A percentile compares a stretch with the other conserved stretches of the same genome.
These are phyloP conservation scores for Calephelis virginiensis DNA, from an alignment of 1,140 invertebrate species.

Conservation along the genomic window DNA sequence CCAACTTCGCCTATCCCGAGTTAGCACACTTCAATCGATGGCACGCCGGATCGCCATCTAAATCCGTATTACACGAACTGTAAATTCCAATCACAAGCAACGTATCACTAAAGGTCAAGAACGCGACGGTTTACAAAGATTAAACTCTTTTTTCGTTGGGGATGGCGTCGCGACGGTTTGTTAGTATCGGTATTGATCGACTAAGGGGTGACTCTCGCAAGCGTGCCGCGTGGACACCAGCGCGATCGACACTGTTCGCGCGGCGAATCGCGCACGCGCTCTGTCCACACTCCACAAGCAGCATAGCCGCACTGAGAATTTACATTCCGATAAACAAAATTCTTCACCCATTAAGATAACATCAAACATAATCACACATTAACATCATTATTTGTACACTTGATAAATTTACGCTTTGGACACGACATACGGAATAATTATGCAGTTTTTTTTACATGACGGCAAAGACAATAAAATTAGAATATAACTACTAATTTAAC, in stretches of 20 bases:
- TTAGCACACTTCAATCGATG: conserved; percentile 57
- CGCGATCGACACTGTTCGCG: conserved; percentile 64
- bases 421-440: no score
- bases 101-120: conserved; percentile 26
- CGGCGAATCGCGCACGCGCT: conserved; percentile 58
- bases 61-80: conserved; percentile 33
- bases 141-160: no score
- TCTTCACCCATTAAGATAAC: background rate
- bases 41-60: conserved; percentile 37
- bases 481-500: no score
- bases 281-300: conserved; percentile 24
- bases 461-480: no score
- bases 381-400: no score
- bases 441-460: no score
- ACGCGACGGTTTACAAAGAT: conserved; percentile 24
- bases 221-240: conserved; percentile 65
- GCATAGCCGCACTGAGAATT: conserved; percentile 19
- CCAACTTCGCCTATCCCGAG: conserved; percentile 40
- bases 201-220: conserved; percentile 36
- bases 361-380: background rate
- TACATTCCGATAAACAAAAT: background rate
- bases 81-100: conserved; percentile 18
- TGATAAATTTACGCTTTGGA: no score
- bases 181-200: conserved; percentile 33
- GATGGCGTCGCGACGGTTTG: conserved; percentile 30